Evolutionary conservation across 2,113 vertebrate species (phyloP).

Genomic region (Corythornis madagascariensis): DNA sequence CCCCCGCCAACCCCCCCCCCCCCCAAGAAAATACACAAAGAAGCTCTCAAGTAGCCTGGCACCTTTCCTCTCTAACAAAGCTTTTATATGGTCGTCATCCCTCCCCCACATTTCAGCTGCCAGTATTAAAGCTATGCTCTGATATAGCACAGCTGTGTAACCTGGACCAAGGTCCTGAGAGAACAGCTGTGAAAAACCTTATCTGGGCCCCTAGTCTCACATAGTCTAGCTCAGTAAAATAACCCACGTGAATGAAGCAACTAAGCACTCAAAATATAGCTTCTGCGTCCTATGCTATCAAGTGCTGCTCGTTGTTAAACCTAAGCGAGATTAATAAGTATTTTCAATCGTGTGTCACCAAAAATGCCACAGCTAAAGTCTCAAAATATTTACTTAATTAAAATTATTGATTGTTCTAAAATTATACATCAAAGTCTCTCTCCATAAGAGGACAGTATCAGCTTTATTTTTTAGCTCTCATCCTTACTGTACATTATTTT

Average conservation of each 20-base stretch:
- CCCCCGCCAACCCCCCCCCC: too few species aligned
- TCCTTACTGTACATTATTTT: not conserved
- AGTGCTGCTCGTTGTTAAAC: too few species aligned
- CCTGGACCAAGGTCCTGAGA: not conserved
- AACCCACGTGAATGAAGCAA: not conserved
- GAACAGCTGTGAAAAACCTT: not conserved
- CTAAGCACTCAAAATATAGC: not conserved
- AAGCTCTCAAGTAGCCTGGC: too few species aligned
- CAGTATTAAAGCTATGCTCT: not conserved
- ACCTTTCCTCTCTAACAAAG: not conserved
- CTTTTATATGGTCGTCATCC: accelerated
- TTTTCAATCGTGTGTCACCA: not conserved
- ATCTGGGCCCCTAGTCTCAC: too few species aligned
- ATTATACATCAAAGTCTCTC: not conserved
- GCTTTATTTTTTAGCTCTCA: not conserved
- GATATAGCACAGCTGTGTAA: not conserved
- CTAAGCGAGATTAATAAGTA: accelerated
- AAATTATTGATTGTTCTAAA: not conserved
- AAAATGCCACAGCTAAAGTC: not conserved
- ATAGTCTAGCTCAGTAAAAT: not conserved
- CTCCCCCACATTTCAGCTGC: not conserved
- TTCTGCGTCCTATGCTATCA: accelerated
- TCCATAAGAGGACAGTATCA: not conserved
- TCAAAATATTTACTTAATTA: not conserved
- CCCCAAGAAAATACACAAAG: too few species aligned